A percentile compares a stretch with the other conserved stretches of the same genome.
Evolutionary conservation across 2,113 vertebrate species (phyloP).

Genomic region (Procavia capensis): DNA sequence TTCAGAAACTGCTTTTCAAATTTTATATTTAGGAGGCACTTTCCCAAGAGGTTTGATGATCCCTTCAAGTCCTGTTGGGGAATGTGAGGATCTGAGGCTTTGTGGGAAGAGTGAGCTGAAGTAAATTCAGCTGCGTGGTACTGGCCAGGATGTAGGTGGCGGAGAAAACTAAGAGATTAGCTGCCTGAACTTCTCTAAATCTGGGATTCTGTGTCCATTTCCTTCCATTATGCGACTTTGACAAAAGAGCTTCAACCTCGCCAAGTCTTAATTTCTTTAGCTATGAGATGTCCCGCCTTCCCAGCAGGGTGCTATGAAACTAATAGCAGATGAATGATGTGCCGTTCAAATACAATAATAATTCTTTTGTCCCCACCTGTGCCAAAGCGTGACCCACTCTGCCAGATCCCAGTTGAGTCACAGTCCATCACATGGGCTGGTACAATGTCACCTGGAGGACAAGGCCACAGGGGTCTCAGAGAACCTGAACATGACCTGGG

Average conservation of each 20-base stretch:
- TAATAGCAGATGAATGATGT: not conserved
- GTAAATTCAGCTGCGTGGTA: not conserved
- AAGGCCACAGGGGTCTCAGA: not conserved
- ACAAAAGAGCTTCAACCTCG: not conserved
- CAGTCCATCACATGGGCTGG: conserved; percentile 1
- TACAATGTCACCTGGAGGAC: conserved; percentile 74
- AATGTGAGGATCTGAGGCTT: not conserved
- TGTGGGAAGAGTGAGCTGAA: too few species aligned
- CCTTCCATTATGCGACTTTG: not conserved
- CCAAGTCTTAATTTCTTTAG: not conserved
- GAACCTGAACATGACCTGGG: conserved; percentile 66
- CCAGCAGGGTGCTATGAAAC: not conserved
- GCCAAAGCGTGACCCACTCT: not conserved
- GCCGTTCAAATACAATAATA: not conserved
- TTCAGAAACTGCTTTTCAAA: not conserved
- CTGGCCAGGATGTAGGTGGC: not conserved
- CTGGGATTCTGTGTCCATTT: not conserved
- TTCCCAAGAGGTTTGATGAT: not conserved
- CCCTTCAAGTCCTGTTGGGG: not conserved
- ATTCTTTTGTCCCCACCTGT: not conserved
- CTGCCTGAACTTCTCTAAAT: not conserved
- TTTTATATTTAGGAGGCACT: not conserved
- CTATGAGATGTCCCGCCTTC: not conserved
- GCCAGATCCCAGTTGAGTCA: not conserved
- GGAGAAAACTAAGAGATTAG: not conserved